These are phyloP conservation scores for Bubo blakistoni DNA, from an alignment of 2,113 vertebrate species.

Conservation along the genomic window DNA sequence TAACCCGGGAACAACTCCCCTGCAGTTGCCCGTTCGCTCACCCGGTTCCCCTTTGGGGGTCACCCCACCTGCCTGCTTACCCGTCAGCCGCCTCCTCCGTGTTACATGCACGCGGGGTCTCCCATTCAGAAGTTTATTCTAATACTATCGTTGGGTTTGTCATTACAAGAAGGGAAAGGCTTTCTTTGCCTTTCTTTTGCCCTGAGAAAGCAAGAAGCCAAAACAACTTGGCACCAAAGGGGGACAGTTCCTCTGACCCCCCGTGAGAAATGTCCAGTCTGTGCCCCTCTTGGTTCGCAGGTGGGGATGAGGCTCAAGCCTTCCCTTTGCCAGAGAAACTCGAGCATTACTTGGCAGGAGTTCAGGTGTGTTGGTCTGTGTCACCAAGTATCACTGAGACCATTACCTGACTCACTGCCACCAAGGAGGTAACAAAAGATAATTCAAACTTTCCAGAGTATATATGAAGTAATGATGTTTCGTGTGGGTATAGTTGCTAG, in stretches of 20 bases:
- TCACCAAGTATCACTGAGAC: neutral
- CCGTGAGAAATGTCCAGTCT: neutral
- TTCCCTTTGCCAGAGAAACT: neutral
- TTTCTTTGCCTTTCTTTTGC: neutral
- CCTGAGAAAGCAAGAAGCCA: neutral
- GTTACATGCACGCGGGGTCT: fast-evolving
- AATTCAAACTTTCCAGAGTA: neutral
- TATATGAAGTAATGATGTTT: neutral
- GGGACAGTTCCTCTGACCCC: neutral
- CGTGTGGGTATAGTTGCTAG: neutral
- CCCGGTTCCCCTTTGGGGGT: too few relatives aligned
- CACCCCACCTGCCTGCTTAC: fast-evolving
- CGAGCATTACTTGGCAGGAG: neutral
- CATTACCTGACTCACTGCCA: neutral
- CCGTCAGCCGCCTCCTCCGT: fast-evolving
- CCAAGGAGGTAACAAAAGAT: neutral
- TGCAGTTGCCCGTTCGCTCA: fast-evolving
- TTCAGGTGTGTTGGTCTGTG: neutral
- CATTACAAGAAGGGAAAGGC: neutral
- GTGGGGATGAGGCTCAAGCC: fast-evolving
- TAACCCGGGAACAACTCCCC: fast-evolving
- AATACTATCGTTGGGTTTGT: too few relatives aligned
- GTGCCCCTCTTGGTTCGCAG: too few relatives aligned
- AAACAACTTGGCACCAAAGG: too few relatives aligned
- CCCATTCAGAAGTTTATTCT: too few relatives aligned